Percentiles rank a stretch among this genome's conserved stretches.
These are phyloP conservation scores for Diploptera punctata DNA, from an alignment of 2,888 invertebrate species.

Conservation along the genomic window DNA sequence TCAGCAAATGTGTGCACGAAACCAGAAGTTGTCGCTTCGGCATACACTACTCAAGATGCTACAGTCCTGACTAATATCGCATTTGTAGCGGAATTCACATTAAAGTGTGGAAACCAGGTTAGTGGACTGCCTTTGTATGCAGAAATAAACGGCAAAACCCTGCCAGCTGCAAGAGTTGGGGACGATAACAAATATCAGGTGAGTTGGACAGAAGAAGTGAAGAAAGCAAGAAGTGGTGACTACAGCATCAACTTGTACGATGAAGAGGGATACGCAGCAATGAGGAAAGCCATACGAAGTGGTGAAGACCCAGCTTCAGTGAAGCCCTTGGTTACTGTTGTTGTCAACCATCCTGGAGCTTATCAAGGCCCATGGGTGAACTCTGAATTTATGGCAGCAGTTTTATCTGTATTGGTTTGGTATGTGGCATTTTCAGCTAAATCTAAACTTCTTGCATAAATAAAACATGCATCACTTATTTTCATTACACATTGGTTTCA, in stretches of 20 bases:
- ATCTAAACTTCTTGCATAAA: conserved; percentile 75
- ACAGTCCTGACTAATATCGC: conserved; percentile 90
- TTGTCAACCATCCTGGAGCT: conserved; percentile 76
- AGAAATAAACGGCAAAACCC: conserved; percentile 84
- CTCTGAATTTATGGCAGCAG: conserved; percentile 87
- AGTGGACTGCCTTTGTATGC: conserved; percentile 83
- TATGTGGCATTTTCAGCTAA: conserved; percentile 88
- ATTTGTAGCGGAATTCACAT: conserved; percentile 87
- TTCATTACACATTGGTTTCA: no score
- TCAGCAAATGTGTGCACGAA: conserved; percentile 46
- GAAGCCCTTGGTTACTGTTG: conserved; percentile 73
- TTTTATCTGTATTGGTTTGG: conserved; percentile 77
- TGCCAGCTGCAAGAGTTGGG: conserved; percentile 81
- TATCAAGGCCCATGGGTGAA: conserved; percentile 93
- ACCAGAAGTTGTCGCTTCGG: conserved; percentile 71
- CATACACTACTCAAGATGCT: conserved; percentile 92
- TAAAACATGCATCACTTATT: background rate
- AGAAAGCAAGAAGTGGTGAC: conserved; percentile 80
- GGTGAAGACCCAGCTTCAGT: conserved; percentile 72
- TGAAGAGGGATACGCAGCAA: conserved; percentile 89
- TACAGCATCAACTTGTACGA: conserved; percentile 84
- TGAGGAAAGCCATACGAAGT: conserved; percentile 80
- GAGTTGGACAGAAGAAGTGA: conserved; percentile 91
- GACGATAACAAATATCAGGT: conserved; percentile 83
- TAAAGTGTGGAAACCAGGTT: conserved; percentile 76